A percentile compares a stretch with the other conserved stretches of the same genome.
Conservation (phyloP, 2,888 invertebrate species). For the Fabriciana adippe region DNA sequence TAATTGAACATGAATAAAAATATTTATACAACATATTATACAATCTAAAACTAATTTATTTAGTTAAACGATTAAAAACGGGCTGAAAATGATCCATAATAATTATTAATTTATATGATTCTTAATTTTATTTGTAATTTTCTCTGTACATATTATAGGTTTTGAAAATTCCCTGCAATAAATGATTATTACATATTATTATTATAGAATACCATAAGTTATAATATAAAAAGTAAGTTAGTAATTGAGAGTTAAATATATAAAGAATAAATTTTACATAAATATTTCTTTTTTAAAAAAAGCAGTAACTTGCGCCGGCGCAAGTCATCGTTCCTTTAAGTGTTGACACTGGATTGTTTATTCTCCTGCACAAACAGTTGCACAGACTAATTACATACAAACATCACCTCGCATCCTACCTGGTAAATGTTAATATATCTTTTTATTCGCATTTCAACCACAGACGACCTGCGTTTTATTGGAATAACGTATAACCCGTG, state of each 20-base stretch:
- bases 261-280: too few relatives aligned
- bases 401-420: slow-evolving; percentile 49
- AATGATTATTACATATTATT: too few relatives aligned
- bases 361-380: slow-evolving; percentile 68
- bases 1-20: too few relatives aligned
- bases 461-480: slow-evolving; percentile 6
- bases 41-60: too few relatives aligned
- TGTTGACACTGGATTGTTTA: slow-evolving; percentile 77
- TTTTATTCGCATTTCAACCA: slow-evolving; percentile 1
- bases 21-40: too few relatives aligned
- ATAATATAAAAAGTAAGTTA: not conserved
- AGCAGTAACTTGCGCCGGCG: slow-evolving; percentile 42
- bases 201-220: too few relatives aligned
- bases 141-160: too few relatives aligned
- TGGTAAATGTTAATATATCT: slow-evolving; percentile 19
- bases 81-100: too few relatives aligned
- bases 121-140: too few relatives aligned
- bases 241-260: not conserved
- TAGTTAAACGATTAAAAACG: too few relatives aligned
- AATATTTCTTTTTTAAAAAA: slow-evolving; percentile 9
- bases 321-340: slow-evolving; percentile 76
- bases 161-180: too few relatives aligned
- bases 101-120: too few relatives aligned
- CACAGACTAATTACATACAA: slow-evolving; percentile 66
- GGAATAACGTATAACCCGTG: not conserved